Base-by-base conservation (phyloP, 2,797 vertebrate species). In the Caiman crocodilus region DNA sequence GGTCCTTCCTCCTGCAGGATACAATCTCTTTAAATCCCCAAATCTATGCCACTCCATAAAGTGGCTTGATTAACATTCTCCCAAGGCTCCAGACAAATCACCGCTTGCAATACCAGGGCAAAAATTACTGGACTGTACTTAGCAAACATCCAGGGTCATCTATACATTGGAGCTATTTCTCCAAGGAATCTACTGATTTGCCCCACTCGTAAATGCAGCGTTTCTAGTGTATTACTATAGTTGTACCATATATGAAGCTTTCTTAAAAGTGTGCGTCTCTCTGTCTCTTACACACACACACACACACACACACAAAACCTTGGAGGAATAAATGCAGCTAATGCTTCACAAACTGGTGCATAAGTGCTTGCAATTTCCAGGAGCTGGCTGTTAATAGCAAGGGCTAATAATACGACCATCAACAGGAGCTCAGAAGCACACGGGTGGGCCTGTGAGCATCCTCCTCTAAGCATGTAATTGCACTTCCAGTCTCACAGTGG, bases 401-500 rank as follows among this genome's bases (percentile, higher is more conserved):
- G 90, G 35, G 82, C 84, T 50, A 77, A 80, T 5, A 8, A 71
- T 77, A 76, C 95, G 88, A 85, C 94, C 61, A 86, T 30, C 84
- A 87, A 79, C 94, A 93, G 4, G 82, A 82, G 79, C 93, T 83
- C 74, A 9, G 84, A 91, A 81, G 88, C 90, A n/a, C 95, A 90
- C 8, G 92, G 94, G 92, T 96, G 90, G 92, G 95, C 95, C 93
- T 75, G 9, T 20, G 59, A 83, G 94, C 95, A 91, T 94, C 94
- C 95, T 94, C 94, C 94, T 95, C 92, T 2, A 28, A 30, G 89
- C 92, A 11, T 89, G 95, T 96, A 94, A 95, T 94, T 94, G 94
- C 95, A 89, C 85, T 95, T 80, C 92, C 95, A 78, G 92, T 69
- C 95, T 93, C 94, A 25, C 90, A 81, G 77, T 90, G 94, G 87